phyloP scores from a whole-genome alignment of 2,888 invertebrate species.

The Aproaerema taeniolella region DNA sequence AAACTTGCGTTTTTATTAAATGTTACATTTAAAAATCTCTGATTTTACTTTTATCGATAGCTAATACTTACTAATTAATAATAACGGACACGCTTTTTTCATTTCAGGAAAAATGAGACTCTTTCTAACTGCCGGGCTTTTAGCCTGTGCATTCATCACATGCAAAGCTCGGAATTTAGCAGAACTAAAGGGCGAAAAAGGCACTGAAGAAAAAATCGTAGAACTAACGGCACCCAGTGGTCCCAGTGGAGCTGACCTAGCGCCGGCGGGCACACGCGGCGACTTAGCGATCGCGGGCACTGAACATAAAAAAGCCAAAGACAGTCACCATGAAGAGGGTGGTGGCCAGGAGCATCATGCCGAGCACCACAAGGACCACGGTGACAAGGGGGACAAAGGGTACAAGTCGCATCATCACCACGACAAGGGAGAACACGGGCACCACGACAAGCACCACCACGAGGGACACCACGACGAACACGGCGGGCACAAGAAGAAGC shows the following conservation, averaged over 20 bases:
- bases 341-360: conserved; percentile 84
- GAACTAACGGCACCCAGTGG: conserved; percentile 27
- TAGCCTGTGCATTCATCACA: conserved; percentile 42
- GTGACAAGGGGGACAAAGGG: conserved; percentile 88
- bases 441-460: conserved; percentile 87
- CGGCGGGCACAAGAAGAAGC: conserved; percentile 88
- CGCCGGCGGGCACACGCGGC: conserved; percentile 29
- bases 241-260: conserved; percentile 16
- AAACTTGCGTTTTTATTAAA: too few species aligned
- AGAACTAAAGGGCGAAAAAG: conserved; percentile 38
- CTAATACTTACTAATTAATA: too few species aligned
- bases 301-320: conserved; percentile 64
- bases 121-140: conserved; percentile 41
- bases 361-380: conserved; percentile 83
- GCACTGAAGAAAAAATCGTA: conserved; percentile 25
- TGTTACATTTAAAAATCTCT: neutral
- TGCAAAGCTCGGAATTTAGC: conserved; percentile 49
- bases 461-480: conserved; percentile 86
- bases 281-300: conserved; percentile 73
- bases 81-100: neutral
- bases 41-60: too few species aligned
- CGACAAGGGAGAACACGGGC: conserved; percentile 87
- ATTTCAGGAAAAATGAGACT: conserved; percentile 51
- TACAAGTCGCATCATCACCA: conserved; percentile 86
- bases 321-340: conserved; percentile 78